These are phyloP conservation scores for Mactromeris polynyma DNA, from an alignment of 2,888 invertebrate species.

Conservation along the genomic window DNA sequence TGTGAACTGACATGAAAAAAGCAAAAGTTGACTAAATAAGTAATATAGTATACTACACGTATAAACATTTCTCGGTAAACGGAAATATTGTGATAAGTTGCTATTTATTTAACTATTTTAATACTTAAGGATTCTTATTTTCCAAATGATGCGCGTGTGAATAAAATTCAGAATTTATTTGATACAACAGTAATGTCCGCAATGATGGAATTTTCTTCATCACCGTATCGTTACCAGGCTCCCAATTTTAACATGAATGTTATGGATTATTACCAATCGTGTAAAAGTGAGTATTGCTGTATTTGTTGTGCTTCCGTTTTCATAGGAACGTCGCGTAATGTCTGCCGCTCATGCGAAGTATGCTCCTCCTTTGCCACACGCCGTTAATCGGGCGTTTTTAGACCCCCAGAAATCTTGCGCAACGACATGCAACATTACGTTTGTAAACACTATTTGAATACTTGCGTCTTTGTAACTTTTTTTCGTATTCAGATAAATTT, in stretches of 20 bases:
- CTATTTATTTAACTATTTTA: neutral
- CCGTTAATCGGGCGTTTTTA: constrained; percentile 44
- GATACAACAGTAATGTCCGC: constrained; percentile 19
- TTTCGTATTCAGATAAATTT: neutral
- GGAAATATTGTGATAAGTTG: neutral
- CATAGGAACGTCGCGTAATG: neutral
- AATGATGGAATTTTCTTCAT: constrained; percentile 77
- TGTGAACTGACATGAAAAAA: constrained; percentile 48
- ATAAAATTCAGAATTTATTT: neutral
- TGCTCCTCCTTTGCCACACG: constrained; percentile 46
- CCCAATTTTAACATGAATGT: constrained; percentile 94
- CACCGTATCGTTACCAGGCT: constrained; percentile 77
- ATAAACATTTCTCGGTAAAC: neutral
- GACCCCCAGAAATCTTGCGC: constrained; percentile 43
- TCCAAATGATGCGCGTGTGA: neutral
- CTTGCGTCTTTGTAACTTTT: neutral
- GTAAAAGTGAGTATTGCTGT: constrained; percentile 84
- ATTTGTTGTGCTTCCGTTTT: neutral
- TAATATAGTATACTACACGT: neutral
- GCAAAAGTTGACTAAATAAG: constrained; percentile 9
- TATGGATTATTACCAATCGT: constrained; percentile 98
- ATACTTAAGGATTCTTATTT: neutral
- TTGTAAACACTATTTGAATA: constrained; percentile 21
- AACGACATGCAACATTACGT: constrained; percentile 47
- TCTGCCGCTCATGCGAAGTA: constrained; percentile 16